Evolutionary conservation across 2,888 invertebrate genomes (phyloP).

Genomic region (Cynaeus angustus): DNA sequence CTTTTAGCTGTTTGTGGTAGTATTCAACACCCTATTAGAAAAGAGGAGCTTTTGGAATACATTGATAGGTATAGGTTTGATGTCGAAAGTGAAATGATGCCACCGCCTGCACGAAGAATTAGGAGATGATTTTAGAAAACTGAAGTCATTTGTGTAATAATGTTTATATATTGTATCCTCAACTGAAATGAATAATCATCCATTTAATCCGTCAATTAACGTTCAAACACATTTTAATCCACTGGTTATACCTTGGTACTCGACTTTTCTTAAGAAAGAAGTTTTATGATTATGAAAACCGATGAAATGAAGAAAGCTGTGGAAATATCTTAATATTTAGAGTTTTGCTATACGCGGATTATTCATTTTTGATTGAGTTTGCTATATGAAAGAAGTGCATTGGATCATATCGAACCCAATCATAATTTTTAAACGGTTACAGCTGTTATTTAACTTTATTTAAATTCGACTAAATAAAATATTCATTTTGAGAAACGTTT

Average conservation of each 20-base stretch:
- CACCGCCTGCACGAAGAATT: constrained; percentile 77
- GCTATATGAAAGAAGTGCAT: constrained; percentile 2
- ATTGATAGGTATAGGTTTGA: constrained; percentile 80
- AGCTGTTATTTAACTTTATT: constrained; percentile 4
- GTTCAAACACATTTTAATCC: too few relatives aligned
- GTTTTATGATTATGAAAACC: too few relatives aligned
- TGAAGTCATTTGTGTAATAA: too few relatives aligned
- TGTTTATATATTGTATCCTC: too few relatives aligned
- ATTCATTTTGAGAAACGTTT: too few relatives aligned
- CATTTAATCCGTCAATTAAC: too few relatives aligned
- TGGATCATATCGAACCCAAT: constrained; percentile 6
- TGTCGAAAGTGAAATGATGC: constrained; percentile 82
- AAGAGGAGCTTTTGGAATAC: constrained; percentile 83
- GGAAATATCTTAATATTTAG: too few relatives aligned
- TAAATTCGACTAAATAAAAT: background rate
- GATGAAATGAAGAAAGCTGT: too few relatives aligned
- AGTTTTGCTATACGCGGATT: too few relatives aligned
- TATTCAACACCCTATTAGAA: constrained; percentile 89
- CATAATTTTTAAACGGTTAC: background rate
- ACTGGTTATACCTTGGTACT: too few relatives aligned
- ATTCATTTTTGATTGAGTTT: constrained; percentile 13
- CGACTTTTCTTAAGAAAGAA: too few relatives aligned
- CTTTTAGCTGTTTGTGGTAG: constrained; percentile 89
- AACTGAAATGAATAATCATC: too few relatives aligned
- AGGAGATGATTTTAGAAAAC: constrained; percentile 67